Base-by-base conservation (phyloP, 2,113 vertebrate genomes). In the Oceanites oceanicus region DNA sequence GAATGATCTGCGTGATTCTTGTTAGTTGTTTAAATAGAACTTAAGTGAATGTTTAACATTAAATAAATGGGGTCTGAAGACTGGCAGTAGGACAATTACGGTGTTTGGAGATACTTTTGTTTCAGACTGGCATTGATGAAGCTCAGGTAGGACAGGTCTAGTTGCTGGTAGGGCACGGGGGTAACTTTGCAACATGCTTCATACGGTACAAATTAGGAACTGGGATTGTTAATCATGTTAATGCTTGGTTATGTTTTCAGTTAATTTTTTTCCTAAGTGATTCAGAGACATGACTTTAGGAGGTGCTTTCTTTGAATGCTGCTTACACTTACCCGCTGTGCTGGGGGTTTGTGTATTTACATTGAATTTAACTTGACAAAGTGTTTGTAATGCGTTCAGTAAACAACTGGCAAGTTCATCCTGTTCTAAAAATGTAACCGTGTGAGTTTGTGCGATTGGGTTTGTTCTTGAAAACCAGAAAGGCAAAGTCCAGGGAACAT, bases 381-480 rank as follows among this genome's bases (percentile, higher is more conserved):
- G 59, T 1, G 0, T n/a, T 53, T 59, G 52, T 26, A 55, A 18
- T 30, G 9, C 0, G 1, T 74, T 88, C n/a, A 49, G 1, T 32
- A 72, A 55, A 27, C 27, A 76, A 17, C 36, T 22, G 34, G 25
- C 42, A 23, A 49, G n/a, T 65, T 63, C n/a, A 18, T 18, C 2
- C 13, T 29, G 21, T 44, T 92, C 53, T 25, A 38, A 45, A 84
- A 88, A 62, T 10, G 13, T 42, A 84, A 45, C n/a, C 4, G 2
- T 15, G 7, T 77, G 40, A 29, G 38, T 58, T 61, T 66, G 34
- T 2, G 0, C 1, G 9, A 9, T 42, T 32, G 44, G 47, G 20
- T 53, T 85, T 68, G 42, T 22, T 81, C 27, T 19, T 67, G 13
- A 67, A 80, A 80, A 81, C 20, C 42, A 73, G 34, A 58, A 63